Evolutionary conservation across 2,888 invertebrate genomes (phyloP).

Genomic region (Mesorhabditis sp.): DNA sequence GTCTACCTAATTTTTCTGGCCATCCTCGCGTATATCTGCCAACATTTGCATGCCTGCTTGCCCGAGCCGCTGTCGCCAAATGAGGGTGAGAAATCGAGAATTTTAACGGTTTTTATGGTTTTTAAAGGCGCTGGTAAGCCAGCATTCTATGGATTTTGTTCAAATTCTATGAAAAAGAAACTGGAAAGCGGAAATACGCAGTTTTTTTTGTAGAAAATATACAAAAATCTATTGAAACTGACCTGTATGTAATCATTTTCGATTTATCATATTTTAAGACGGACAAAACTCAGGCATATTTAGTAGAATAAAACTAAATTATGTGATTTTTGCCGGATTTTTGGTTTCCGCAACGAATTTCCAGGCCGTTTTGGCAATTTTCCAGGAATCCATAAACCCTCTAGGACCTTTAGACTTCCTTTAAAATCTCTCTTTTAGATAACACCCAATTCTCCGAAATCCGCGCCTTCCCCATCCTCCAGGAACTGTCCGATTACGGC

Average conservation of each 20-base stretch:
- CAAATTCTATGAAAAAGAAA: neutral
- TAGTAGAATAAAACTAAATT: too few relatives aligned
- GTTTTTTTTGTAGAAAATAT: too few relatives aligned
- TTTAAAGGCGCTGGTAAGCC: neutral
- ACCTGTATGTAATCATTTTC: too few relatives aligned
- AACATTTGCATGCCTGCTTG: constrained; percentile 28
- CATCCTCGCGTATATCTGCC: neutral
- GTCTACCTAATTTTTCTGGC: neutral
- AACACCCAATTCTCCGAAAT: constrained; percentile 40
- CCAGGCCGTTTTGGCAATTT: too few relatives aligned
- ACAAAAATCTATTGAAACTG: too few relatives aligned
- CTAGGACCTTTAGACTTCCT: too few relatives aligned
- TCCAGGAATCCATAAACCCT: too few relatives aligned
- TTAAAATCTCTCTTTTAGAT: constrained; percentile 18
- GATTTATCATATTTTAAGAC: too few relatives aligned
- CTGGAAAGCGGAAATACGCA: too few relatives aligned
- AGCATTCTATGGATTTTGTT: neutral
- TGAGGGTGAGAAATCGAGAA: constrained; percentile 17
- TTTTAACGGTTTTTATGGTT: neutral
- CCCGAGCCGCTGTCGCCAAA: constrained; percentile 31
- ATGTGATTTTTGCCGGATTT: too few relatives aligned
- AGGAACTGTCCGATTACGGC: constrained; percentile 34
- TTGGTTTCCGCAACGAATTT: too few relatives aligned
- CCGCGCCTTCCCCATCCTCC: constrained; percentile 27
- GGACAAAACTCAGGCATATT: too few relatives aligned